Base-by-base conservation (phyloP, 1,140 invertebrate genomes). In the Drosophila punjabiensis region DNA sequence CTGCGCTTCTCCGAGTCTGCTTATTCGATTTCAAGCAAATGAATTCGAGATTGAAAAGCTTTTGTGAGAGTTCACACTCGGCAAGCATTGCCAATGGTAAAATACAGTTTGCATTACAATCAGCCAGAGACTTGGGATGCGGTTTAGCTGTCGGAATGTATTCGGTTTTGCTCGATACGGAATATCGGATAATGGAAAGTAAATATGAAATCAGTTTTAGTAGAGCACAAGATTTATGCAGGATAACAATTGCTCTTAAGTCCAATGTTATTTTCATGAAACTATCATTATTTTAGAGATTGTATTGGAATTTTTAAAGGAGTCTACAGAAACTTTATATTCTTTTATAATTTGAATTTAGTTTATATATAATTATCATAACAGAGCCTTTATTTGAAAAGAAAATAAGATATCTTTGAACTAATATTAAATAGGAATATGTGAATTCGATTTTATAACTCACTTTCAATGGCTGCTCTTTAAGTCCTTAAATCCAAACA, bases 1-100 rank as follows among this genome's bases (percentile, higher is more conserved):
- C 64, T 62, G 53, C 32, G 20, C n/a, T 30, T 61, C 48, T 37
- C 24, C 18, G 41, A 45, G 64, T 69, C 66, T 56, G 68, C 64
- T 61, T 69, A 76, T 75, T 76, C 50, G 71, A 76, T 69, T 63
- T 60, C 45, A 77, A 78, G 56, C 55, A 77, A 60, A 78, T 78
- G 76, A 74, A 75, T 74, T 75, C 70, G 71, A 75, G 71, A 75
- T 75, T 75, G 71, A 75, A 75, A 75, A 74, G 71, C 67, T 75
- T 62, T 43, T 74, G 69, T 53, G 37, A 53, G 71, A 74, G 56
- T 53, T 75, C 71, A 74, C 71, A 74, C 71, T 75, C 18, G 68
- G 24, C 68, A 45, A 71, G 68, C 50, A 30, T 20, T 45, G 56
- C 32, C 28, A 52, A 45, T 62, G 47, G 18, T 75, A 14, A 74